Evolutionary conservation across 1,140 invertebrate species (phyloP).

Genomic region (Saccostrea cuccullata): DNA sequence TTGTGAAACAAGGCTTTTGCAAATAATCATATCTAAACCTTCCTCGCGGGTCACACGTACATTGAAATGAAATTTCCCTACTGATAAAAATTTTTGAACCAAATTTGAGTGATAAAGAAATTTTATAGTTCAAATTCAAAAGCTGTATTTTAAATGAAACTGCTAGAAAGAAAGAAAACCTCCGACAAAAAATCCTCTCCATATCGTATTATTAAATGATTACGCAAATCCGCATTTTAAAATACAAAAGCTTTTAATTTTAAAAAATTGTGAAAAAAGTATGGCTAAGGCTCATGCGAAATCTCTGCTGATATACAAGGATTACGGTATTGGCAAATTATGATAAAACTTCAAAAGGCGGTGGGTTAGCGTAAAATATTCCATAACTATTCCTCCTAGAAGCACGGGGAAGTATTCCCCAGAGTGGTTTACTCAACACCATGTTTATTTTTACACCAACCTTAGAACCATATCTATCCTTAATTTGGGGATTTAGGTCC

Average conservation of each 20-base stretch:
- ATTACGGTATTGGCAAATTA: conserved; percentile 47
- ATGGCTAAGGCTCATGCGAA: not conserved
- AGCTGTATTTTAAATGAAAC: conserved; percentile 15
- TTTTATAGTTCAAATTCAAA: conserved; percentile 22
- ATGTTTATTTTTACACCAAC: conserved; percentile 28
- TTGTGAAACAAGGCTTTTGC: conserved; percentile 40
- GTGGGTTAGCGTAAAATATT: conserved; percentile 32
- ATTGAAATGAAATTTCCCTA: conserved; percentile 43
- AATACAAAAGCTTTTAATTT: conserved; percentile 41
- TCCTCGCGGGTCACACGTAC: conserved; percentile 36
- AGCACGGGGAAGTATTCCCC: conserved; percentile 24
- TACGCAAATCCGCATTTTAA: conserved; percentile 28
- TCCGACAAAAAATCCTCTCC: not conserved
- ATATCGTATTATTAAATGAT: conserved; percentile 25
- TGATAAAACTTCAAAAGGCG: conserved; percentile 46
- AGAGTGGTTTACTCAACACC: conserved; percentile 17
- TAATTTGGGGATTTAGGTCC: conserved; percentile 29
- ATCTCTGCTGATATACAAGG: conserved; percentile 26
- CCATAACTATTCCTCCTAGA: conserved; percentile 32
- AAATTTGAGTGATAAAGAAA: conserved; percentile 34
- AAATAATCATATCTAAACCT: conserved; percentile 42
- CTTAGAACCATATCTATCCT: conserved; percentile 33
- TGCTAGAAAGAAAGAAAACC: not conserved
- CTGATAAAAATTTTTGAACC: conserved; percentile 38
- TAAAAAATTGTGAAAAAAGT: conserved; percentile 42